phyloP scores from a whole-genome alignment of 2,797 vertebrate genomes.

The Etheostoma nigrum region DNA sequence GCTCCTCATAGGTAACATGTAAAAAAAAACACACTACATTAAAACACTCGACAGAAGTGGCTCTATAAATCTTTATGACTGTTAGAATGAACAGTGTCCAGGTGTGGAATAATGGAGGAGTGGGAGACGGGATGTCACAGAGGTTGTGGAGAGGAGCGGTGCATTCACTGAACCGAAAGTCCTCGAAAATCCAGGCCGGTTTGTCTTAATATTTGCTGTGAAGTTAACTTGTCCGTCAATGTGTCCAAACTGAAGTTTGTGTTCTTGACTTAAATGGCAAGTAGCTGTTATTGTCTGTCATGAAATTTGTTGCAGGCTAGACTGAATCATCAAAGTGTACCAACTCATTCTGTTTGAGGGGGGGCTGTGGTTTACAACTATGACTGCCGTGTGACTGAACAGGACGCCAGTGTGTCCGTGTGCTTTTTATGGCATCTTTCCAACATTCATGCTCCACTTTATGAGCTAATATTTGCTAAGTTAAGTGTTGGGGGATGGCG shows the following conservation, averaged over 20 bases:
- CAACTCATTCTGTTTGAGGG: constrained; percentile 67
- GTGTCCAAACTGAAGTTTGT: background rate
- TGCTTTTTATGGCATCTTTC: constrained; percentile 80
- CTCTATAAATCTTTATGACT: constrained; percentile 68
- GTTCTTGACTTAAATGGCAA: background rate
- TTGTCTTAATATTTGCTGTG: background rate
- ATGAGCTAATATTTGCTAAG: constrained; percentile 74
- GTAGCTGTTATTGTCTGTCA: background rate
- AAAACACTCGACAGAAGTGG: constrained; percentile 61
- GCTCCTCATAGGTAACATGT: constrained; percentile 66
- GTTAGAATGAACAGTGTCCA: constrained; percentile 86
- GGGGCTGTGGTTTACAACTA: constrained; percentile 74
- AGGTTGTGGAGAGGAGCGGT: background rate
- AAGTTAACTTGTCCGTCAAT: background rate
- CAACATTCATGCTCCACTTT: constrained; percentile 80
- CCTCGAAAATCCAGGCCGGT: background rate
- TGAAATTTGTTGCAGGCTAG: constrained; percentile 57
- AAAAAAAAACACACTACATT: constrained; percentile 63
- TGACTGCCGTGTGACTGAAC: constrained; percentile 78
- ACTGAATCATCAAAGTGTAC: constrained; percentile 70
- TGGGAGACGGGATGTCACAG: background rate
- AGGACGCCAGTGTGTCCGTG: constrained; percentile 73
- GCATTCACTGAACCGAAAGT: background rate
- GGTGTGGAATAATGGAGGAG: constrained; percentile 73
- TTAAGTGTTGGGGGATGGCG: constrained; percentile 38